A percentile compares a stretch with the other conserved stretches of the same genome.
Conservation (phyloP, 2,888 invertebrate genomes). For the Tineola bisselliella region DNA sequence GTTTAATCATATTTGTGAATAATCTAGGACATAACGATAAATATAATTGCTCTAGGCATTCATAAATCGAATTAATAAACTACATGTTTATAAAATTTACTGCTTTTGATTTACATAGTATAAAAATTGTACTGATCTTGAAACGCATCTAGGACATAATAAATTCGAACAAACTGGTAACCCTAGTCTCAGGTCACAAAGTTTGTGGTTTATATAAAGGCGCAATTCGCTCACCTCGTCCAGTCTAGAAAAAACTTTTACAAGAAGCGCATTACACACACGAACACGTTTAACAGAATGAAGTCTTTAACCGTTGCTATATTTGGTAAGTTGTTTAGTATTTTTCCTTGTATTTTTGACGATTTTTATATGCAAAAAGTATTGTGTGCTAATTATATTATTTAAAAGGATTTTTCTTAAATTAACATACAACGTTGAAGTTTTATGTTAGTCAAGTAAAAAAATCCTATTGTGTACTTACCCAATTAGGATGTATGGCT, state of each 20-base stretch:
- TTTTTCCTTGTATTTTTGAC: background rate
- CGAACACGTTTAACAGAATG: too few species aligned
- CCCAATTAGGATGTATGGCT: too few species aligned
- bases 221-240: constrained; percentile 21
- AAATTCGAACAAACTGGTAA: background rate
- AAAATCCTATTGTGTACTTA: too few species aligned
- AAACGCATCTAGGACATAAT: background rate
- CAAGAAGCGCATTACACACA: constrained; percentile 21
- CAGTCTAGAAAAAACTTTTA: constrained; percentile 31
- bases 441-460: too few species aligned
- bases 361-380: background rate
- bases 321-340: constrained; percentile 39
- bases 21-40: too few species aligned
- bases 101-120: too few species aligned
- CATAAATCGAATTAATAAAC: too few species aligned
- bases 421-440: too few species aligned
- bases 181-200: background rate
- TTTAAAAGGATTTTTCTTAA: too few species aligned
- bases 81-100: too few species aligned
- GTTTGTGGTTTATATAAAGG: constrained; percentile 12
- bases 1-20: too few species aligned
- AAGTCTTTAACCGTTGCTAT: constrained; percentile 42
- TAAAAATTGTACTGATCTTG: background rate
- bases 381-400: background rate
- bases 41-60: too few species aligned